phyloP scores from a whole-genome alignment of 1,140 invertebrate genomes.

The Cryptotermes secundus region DNA sequence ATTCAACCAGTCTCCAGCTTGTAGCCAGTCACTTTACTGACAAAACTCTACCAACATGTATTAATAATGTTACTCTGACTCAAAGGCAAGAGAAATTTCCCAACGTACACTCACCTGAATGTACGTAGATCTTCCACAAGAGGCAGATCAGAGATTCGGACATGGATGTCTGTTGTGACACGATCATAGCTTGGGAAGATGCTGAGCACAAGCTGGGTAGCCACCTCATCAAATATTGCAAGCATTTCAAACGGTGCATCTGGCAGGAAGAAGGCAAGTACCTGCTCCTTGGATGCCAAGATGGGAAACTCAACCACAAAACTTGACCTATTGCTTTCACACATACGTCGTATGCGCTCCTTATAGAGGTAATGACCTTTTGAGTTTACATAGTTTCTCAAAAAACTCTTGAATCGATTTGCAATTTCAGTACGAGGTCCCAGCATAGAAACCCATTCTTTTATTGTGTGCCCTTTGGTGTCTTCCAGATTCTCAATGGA shows the following conservation, averaged over 20 bases:
- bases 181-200: constrained; percentile 96
- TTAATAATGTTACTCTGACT: neutral
- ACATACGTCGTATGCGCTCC: constrained; percentile 93
- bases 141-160: constrained; percentile 92
- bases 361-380: constrained; percentile 89
- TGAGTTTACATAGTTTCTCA: constrained; percentile 84
- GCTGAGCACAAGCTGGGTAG: constrained; percentile 89
- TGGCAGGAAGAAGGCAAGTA: constrained; percentile 93
- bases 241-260: constrained; percentile 97
- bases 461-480: constrained; percentile 84
- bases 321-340: constrained; percentile 85
- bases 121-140: constrained; percentile 94
- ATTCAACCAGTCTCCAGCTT: no score
- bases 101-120: constrained; percentile 62
- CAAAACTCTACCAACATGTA: no score
- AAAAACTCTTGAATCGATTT: constrained; percentile 95
- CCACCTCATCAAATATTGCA: constrained; percentile 92
- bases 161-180: constrained; percentile 90
- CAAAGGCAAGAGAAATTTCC: constrained; percentile 29
- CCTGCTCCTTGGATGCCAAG: constrained; percentile 83
- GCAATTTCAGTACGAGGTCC: constrained; percentile 95
- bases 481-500: constrained; percentile 98
- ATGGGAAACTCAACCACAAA: constrained; percentile 93
- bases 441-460: constrained; percentile 95
- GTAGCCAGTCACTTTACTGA: no score